A percentile compares a stretch with the other conserved stretches of the same genome.
phyloP scores from a whole-genome alignment of 2,797 vertebrate genomes.

The Nasua narica region DNA sequence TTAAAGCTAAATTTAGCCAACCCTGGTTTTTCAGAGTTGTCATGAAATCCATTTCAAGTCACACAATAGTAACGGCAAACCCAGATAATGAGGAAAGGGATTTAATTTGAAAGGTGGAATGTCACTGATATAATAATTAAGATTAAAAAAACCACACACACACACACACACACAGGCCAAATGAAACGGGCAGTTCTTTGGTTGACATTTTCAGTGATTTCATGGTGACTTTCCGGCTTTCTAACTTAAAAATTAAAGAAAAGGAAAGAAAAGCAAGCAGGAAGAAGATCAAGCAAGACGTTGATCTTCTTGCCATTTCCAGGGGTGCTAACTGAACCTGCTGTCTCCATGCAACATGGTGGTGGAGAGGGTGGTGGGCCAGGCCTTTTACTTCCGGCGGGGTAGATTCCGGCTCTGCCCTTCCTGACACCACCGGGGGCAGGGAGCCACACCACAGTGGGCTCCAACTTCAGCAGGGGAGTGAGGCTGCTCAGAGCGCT shows the following conservation, averaged over 20 bases:
- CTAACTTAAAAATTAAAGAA: not conserved
- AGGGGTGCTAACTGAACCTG: not conserved
- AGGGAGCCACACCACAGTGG: not conserved
- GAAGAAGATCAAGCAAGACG: not conserved
- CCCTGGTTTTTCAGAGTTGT: conserved; percentile 36
- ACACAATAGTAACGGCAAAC: conserved; percentile 31
- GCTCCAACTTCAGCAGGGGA: not conserved
- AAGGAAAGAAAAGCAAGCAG: not conserved
- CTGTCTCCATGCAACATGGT: not conserved
- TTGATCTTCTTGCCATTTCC: not conserved
- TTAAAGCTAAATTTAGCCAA: conserved; percentile 63
- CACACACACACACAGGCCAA: not conserved
- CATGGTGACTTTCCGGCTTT: not conserved
- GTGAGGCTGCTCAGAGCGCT: not conserved
- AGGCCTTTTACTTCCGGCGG: not conserved
- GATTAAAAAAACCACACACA: not conserved
- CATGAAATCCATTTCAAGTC: conserved; percentile 40
- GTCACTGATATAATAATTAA: conserved; percentile 27
- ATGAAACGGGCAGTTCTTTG: not conserved
- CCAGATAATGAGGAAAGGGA: not conserved
- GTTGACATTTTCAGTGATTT: conserved; percentile 11
- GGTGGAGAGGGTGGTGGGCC: not conserved
- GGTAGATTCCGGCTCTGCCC: not conserved
- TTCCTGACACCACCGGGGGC: not conserved
- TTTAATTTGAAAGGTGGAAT: conserved; percentile 18